Conservation (phyloP, 2,888 invertebrate species). For the Melipona bicolor region DNA sequence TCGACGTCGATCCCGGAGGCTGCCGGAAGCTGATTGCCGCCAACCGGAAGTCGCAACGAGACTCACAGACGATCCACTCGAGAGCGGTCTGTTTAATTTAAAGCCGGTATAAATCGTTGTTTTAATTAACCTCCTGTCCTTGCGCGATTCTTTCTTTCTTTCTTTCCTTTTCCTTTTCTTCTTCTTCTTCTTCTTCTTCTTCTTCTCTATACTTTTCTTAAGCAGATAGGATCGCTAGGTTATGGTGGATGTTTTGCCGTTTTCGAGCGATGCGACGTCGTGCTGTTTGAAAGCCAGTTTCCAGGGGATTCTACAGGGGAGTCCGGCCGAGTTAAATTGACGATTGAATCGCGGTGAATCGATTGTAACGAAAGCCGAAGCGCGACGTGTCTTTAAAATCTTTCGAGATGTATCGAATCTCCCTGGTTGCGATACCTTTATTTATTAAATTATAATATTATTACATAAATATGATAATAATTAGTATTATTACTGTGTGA, state of each 20-base stretch:
- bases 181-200: background rate
- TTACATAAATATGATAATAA: too few relatives aligned
- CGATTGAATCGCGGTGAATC: background rate
- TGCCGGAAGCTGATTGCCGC: constrained; percentile 24
- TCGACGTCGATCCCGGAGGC: background rate
- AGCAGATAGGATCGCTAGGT: background rate
- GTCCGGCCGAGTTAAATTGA: constrained; percentile 7
- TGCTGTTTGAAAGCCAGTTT: constrained; percentile 6
- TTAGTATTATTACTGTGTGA: too few relatives aligned
- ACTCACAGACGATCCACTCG: background rate
- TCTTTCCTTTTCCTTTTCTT: background rate
- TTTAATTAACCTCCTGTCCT: constrained; percentile 46
- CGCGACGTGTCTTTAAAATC: background rate
- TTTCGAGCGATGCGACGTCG: constrained; percentile 13
- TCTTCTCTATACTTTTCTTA: background rate
- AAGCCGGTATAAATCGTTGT: constrained; percentile 24
- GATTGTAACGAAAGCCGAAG: background rate
- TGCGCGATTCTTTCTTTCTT: background rate
- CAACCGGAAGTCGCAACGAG: constrained; percentile 19
- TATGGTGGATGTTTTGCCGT: constrained; percentile 18
- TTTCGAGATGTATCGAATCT: too few relatives aligned
- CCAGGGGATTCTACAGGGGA: background rate
- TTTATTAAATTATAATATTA: too few relatives aligned
- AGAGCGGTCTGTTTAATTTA: constrained; percentile 7
- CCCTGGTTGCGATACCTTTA: too few relatives aligned